phyloP scores from a whole-genome alignment of 2,888 invertebrate genomes.

The Morpho helenor region DNA sequence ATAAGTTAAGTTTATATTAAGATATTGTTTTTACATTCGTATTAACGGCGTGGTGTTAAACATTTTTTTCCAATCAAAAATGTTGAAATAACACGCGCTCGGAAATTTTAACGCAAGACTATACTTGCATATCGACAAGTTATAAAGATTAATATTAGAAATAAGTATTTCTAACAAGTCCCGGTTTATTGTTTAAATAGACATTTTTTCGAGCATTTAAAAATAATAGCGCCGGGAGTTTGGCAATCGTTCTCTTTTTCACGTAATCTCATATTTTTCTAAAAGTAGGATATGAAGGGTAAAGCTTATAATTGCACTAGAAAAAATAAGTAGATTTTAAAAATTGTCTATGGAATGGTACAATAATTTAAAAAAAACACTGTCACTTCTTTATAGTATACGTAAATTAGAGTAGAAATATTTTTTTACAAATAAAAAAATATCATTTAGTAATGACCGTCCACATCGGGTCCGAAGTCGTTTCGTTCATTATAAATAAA shows the following conservation, averaged over 20 bases:
- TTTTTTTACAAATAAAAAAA: constrained; percentile 49
- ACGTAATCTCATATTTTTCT: constrained; percentile 63
- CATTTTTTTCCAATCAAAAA: constrained; percentile 9
- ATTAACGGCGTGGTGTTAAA: background rate
- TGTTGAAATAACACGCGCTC: constrained; percentile 9
- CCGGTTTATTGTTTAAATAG: constrained; percentile 16
- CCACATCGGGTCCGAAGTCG: constrained; percentile 35
- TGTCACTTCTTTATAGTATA: constrained; percentile 5
- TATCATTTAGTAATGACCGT: constrained; percentile 15
- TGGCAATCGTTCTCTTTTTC: constrained; percentile 47
- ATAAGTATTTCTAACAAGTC: constrained; percentile 13
- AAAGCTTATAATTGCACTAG: constrained; percentile 43
- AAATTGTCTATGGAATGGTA: too few species aligned
- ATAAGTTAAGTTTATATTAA: constrained; percentile 18
- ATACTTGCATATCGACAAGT: constrained; percentile 17
- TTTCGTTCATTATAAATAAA: constrained; percentile 55
- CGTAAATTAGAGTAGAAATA: constrained; percentile 23
- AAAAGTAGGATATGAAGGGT: constrained; percentile 53
- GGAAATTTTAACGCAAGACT: constrained; percentile 6
- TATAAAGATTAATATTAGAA: constrained; percentile 22
- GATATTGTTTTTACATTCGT: constrained; percentile 10
- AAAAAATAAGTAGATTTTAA: background rate
- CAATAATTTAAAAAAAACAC: constrained; percentile 7
- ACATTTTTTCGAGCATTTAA: constrained; percentile 15
- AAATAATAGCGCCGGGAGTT: constrained; percentile 50